Evolutionary conservation across 2,888 invertebrate genomes (phyloP).

Genomic region (Drosophila demipolita): DNA sequence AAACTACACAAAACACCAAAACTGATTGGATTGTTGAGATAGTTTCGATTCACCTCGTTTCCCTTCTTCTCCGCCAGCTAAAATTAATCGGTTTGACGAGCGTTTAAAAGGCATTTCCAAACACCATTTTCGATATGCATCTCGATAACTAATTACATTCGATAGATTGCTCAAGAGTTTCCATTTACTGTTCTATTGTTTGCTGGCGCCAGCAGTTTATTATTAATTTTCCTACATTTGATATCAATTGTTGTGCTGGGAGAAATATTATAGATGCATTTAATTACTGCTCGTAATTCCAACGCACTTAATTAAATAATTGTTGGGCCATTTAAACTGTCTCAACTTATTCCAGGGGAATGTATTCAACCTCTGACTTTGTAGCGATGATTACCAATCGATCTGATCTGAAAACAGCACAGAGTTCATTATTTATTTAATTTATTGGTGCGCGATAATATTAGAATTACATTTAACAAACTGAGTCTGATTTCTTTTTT

Average conservation of each 20-base stretch:
- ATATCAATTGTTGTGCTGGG: conserved; percentile 20
- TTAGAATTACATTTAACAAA: background rate
- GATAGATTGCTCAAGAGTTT: conserved; percentile 51
- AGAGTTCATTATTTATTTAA: background rate
- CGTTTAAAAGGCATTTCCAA: conserved; percentile 23
- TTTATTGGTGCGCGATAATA: background rate
- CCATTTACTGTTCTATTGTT: background rate
- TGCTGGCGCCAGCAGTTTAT: conserved; percentile 58
- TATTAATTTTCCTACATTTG: conserved; percentile 22
- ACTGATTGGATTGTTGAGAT: conserved; percentile 35
- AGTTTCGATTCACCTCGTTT: background rate
- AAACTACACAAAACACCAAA: background rate
- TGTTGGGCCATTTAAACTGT: conserved; percentile 29
- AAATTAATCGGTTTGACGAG: conserved; percentile 18
- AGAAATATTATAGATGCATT: conserved; percentile 53
- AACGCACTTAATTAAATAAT: conserved; percentile 56
- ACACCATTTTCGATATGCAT: conserved; percentile 25
- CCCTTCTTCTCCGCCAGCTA: background rate
- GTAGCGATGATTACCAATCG: conserved; percentile 24
- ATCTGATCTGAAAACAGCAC: conserved; percentile 19
- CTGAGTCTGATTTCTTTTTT: background rate
- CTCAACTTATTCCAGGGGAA: conserved; percentile 9
- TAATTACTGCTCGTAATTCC: conserved; percentile 27
- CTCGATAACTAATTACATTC: conserved; percentile 66
- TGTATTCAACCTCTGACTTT: conserved; percentile 7